Base-by-base conservation (phyloP, 1,140 invertebrate genomes). In the Diachasmimorpha longicaudata region DNA sequence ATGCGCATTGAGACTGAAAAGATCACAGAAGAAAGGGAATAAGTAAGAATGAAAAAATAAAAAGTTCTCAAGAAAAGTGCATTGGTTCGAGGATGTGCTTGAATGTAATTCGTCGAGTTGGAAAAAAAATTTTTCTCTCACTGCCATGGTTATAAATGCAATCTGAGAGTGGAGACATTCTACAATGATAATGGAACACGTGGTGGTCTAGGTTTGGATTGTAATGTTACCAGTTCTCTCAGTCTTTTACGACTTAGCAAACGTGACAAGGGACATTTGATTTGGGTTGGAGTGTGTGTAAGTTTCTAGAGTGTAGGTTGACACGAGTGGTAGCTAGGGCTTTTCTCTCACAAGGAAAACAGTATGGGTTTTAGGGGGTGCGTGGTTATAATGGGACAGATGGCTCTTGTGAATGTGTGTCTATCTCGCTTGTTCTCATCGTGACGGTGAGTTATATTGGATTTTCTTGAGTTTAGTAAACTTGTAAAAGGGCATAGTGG, bases 401-500 rank as follows among this genome's bases (percentile, higher is more conserved):
- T 75, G 73, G 63, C 36, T 75, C 67, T 48, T 52, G 46, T 44
- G 31, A 6, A 31, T 31, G 31, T 31, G 6, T 31, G 2, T 31
- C 6, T 6, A 31, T 31, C 31, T 31, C 31, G 2, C 31, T 31
- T 6, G 31, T 31, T 31, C 31, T 31, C 31, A 2, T 31, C 31
- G 31, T 31, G 31, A 21, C 42, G 44, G 21, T 23, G 68, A 42
- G 68, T 68, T 72, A 77, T 77, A 77, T 77, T 72, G 58, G 70
- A 77, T 77, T 72, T 76, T 68, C 55, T 67, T 21, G 75, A 77
- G 75, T 77, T 72, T 23, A 31, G 70, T 72, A 72, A 76, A 76
- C 74, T 76, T 70, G 68, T 31, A 42, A 58, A 70, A 36, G 69
- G 63, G 16, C 63, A 21, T n/a, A n/a, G n/a, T n/a, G 58, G 25